Evolutionary conservation across 2,888 invertebrate genomes (phyloP).

Genomic region (Acleris laterana): DNA sequence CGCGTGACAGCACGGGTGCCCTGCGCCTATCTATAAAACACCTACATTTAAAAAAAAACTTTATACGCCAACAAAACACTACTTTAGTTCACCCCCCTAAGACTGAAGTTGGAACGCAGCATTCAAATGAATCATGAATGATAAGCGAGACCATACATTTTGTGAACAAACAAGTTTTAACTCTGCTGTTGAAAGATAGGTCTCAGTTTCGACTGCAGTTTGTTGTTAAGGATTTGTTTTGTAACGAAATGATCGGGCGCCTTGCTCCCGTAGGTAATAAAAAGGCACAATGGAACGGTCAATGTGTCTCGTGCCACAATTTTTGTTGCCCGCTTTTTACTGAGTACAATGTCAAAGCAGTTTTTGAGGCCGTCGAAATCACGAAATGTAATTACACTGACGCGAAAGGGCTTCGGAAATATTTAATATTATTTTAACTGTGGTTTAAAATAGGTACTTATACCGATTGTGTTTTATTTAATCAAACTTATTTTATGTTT

Average conservation of each 20-base stretch:
- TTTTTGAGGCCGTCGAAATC: slow-evolving; percentile 64
- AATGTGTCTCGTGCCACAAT: slow-evolving; percentile 80
- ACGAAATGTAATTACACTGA: slow-evolving; percentile 45
- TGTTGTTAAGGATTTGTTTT: slow-evolving; percentile 54
- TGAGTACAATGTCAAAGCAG: slow-evolving; percentile 42
- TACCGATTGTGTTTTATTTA: neutral
- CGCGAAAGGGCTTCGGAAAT: neutral
- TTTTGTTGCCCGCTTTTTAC: slow-evolving; percentile 58
- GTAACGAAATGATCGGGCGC: slow-evolving; percentile 67
- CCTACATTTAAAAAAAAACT: slow-evolving; percentile 57
- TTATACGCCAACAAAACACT: slow-evolving; percentile 40
- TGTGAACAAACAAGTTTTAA: slow-evolving; percentile 35
- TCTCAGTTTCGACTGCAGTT: slow-evolving; percentile 36
- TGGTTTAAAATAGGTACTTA: neutral
- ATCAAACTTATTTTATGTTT: too few relatives aligned
- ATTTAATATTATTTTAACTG: too few relatives aligned
- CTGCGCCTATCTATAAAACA: slow-evolving; percentile 60
- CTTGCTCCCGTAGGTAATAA: slow-evolving; percentile 59
- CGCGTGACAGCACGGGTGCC: slow-evolving; percentile 81
- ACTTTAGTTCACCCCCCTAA: slow-evolving; percentile 38
- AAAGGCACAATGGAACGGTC: slow-evolving; percentile 71
- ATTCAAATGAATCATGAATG: slow-evolving; percentile 41
- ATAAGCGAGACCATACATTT: slow-evolving; percentile 40
- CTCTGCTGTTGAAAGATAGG: slow-evolving; percentile 31
- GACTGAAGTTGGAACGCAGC: slow-evolving; percentile 27